Conservation (phyloP, 1,140 invertebrate species). For the Conus ventricosus region DNA sequence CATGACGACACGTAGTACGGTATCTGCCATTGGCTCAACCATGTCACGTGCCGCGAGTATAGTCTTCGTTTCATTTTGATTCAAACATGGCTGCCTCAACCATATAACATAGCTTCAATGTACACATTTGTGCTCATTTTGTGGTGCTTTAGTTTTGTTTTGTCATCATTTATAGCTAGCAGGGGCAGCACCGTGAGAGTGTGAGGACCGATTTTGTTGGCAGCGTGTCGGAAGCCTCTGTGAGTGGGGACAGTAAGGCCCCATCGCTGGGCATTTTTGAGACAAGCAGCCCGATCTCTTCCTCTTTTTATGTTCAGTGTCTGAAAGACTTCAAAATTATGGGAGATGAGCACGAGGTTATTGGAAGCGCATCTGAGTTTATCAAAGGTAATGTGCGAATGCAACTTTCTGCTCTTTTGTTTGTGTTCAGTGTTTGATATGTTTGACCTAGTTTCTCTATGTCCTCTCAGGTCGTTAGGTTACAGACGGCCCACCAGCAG, state of each 20-base stretch:
- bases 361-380: slow-evolving; percentile 74
- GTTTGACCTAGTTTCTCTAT: not conserved
- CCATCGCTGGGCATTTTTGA: slow-evolving; percentile 1
- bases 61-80: slow-evolving; percentile 55
- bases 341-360: slow-evolving; percentile 73
- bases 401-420: not conserved
- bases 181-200: not conserved
- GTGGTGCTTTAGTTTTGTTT: slow-evolving; percentile 25
- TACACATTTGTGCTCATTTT: not conserved
- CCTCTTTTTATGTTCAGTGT: not conserved
- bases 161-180: not conserved
- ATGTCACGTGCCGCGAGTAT: slow-evolving; percentile 59
- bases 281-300: not conserved
- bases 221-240: slow-evolving; percentile 5
- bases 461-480: not conserved
- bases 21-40: slow-evolving; percentile 54
- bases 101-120: slow-evolving; percentile 14
- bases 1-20: slow-evolving; percentile 68
- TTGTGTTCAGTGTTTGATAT: not conserved
- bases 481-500: not conserved
- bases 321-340: slow-evolving; percentile 48
- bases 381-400: slow-evolving; percentile 67
- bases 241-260: not conserved
- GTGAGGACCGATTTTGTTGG: slow-evolving; percentile 25
- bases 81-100: slow-evolving; percentile 71